phyloP scores from a whole-genome alignment of 1,140 invertebrate genomes.

The Brachionus asplanchnoidis region DNA sequence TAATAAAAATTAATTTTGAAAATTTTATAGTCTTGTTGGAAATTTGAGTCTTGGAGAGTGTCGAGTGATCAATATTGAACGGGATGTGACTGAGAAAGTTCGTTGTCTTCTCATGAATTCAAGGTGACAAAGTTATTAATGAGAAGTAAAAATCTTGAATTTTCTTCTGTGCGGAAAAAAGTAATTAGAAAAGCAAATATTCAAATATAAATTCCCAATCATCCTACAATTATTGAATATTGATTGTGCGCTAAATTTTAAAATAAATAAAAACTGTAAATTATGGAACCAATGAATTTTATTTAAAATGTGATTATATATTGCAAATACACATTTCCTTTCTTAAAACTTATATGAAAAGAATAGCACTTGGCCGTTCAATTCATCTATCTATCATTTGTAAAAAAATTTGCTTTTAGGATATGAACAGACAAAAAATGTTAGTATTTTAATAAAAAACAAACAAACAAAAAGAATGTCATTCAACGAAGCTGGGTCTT shows the following conservation, averaged over 20 bases:
- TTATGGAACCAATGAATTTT: background rate
- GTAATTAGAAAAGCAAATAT: slow-evolving; percentile 16
- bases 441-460: no score
- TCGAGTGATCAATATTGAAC: slow-evolving; percentile 4
- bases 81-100: background rate
- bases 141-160: background rate
- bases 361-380: background rate
- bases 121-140: background rate
- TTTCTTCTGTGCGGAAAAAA: background rate
- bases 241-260: background rate
- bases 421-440: background rate
- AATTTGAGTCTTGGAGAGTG: background rate
- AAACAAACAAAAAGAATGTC: no score
- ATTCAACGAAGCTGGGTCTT: no score
- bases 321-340: slow-evolving; percentile 1
- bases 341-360: background rate
- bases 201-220: background rate
- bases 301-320: slow-evolving; percentile 2
- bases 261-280: slow-evolving; percentile 17
- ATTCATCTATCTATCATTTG: background rate
- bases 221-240: background rate
- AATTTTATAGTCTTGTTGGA: background rate
- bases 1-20: background rate
- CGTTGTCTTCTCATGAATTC: background rate
- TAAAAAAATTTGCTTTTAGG: background rate